Evolutionary conservation across 2,888 invertebrate species (phyloP).

Genomic region (Biston betularia): DNA sequence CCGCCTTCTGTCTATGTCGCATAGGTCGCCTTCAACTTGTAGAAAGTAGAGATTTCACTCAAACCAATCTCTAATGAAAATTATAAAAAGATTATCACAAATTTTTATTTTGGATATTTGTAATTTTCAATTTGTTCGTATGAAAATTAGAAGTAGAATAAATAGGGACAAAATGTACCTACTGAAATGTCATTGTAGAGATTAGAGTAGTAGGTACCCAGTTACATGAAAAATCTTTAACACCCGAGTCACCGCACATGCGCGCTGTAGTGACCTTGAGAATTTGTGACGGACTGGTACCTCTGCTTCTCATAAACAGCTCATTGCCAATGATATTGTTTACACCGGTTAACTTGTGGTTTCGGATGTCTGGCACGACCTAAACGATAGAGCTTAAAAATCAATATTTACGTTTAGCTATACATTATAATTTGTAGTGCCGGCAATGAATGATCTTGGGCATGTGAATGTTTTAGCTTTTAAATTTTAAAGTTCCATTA

Average conservation of each 20-base stretch:
- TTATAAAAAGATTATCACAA: background rate
- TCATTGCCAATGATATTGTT: conserved; percentile 39
- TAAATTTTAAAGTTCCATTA: background rate
- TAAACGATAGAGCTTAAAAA: background rate
- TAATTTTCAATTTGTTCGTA: too few species aligned
- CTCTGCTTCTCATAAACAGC: conserved; percentile 37
- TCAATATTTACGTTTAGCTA: background rate
- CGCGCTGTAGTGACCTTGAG: conserved; percentile 76
- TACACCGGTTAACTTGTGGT: conserved; percentile 22
- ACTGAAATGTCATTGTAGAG: conserved; percentile 36
- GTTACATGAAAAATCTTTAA: conserved; percentile 70
- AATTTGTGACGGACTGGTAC: conserved; percentile 61
- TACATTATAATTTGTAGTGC: background rate
- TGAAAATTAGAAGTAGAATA: conserved; percentile 8
- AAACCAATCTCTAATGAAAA: conserved; percentile 9
- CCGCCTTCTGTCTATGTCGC: conserved; percentile 55
- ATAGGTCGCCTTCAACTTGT: conserved; percentile 34
- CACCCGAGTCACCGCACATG: conserved; percentile 73
- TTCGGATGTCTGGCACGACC: conserved; percentile 10
- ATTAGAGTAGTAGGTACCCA: conserved; percentile 49
- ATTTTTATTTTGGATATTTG: background rate
- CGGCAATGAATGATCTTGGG: background rate
- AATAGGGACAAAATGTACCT: background rate
- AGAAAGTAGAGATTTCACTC: conserved; percentile 27
- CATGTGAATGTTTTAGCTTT: background rate